Evolutionary conservation across 2,113 vertebrate genomes (phyloP).

Genomic region (Ifrita kowaldi): DNA sequence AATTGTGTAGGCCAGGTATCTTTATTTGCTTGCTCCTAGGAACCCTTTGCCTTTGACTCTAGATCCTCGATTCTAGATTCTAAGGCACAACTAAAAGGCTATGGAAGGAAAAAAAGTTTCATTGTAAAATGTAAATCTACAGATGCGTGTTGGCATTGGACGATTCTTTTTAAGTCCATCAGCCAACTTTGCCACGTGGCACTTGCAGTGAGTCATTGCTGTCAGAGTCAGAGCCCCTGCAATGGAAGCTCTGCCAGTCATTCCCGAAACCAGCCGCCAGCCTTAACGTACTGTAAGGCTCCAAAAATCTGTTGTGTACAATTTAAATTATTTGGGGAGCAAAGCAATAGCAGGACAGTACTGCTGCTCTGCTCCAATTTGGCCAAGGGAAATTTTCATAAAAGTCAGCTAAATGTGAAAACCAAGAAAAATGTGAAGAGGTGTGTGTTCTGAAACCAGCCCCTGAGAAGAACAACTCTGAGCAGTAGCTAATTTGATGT

Average conservation of each 20-base stretch:
- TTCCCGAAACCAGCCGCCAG: background rate
- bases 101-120: background rate
- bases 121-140: background rate
- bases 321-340: background rate
- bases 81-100: background rate
- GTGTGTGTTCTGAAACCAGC: background rate
- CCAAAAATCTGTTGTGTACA: background rate
- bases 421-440: background rate
- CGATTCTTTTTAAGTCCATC: background rate
- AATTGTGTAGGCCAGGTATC: background rate
- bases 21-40: background rate
- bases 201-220: background rate
- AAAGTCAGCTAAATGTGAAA: background rate
- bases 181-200: background rate
- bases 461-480: background rate
- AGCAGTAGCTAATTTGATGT: background rate
- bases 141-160: background rate
- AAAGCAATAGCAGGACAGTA: background rate
- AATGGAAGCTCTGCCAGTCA: background rate
- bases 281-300: background rate
- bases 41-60: background rate
- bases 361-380: background rate
- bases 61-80: background rate
- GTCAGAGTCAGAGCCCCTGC: background rate
- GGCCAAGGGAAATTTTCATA: background rate